Conservation (phyloP, 2,888 invertebrate species). For the Xestobium rufovillosum region DNA sequence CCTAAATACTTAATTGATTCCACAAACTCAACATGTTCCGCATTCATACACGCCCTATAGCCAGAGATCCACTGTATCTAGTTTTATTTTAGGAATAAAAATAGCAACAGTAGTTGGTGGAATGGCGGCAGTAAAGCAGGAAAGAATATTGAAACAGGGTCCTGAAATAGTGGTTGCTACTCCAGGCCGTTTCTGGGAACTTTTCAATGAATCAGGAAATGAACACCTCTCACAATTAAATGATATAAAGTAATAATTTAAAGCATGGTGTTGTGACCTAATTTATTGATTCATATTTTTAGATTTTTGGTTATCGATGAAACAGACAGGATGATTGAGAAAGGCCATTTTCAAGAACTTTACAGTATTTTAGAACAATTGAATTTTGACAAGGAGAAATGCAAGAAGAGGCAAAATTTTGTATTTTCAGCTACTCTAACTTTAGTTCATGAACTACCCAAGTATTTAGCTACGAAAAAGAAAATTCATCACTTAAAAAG, state of each 20-base stretch:
- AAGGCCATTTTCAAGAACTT: slow-evolving; percentile 91
- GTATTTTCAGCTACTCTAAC: slow-evolving; percentile 97
- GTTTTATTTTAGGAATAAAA: slow-evolving; percentile 45
- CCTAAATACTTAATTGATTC: no score
- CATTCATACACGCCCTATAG: not conserved
- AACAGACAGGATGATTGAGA: slow-evolving; percentile 97
- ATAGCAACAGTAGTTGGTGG: slow-evolving; percentile 89
- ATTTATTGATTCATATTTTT: slow-evolving; percentile 19
- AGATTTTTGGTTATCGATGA: slow-evolving; percentile 95
- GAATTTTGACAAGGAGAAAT: slow-evolving; percentile 58
- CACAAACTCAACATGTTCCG: no score
- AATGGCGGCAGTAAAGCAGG: slow-evolving; percentile 89
- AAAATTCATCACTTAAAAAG: slow-evolving; percentile 46
- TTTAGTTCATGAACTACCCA: slow-evolving; percentile 77
- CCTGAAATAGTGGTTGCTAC: slow-evolving; percentile 97
- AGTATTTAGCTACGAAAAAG: slow-evolving; percentile 57
- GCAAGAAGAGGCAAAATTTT: slow-evolving; percentile 74
- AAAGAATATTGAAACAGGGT: slow-evolving; percentile 67
- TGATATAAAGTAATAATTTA: slow-evolving; percentile 54
- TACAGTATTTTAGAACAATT: slow-evolving; percentile 70
- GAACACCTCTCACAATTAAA: slow-evolving; percentile 65
- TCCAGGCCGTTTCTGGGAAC: slow-evolving; percentile 94
- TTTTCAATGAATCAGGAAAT: slow-evolving; percentile 67
- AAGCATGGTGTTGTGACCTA: slow-evolving; percentile 2
- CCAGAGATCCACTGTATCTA: not conserved